Evolutionary conservation across 2,888 invertebrate genomes (phyloP).

Genomic region (Kryphioiulus occultus): DNA sequence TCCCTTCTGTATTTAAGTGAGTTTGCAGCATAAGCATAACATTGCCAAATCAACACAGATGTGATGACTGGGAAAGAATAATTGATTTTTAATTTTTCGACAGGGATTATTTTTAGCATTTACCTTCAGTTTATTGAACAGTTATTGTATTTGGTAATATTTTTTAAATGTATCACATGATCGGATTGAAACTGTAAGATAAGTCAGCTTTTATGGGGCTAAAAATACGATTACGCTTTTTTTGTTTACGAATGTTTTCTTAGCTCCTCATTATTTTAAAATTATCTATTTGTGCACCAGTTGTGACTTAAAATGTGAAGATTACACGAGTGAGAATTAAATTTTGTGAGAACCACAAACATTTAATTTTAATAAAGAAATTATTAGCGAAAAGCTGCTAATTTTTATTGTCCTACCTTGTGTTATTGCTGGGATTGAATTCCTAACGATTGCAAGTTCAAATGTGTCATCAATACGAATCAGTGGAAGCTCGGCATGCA

Average conservation of each 20-base stretch:
- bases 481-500: background rate
- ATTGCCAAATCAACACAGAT: too few species aligned
- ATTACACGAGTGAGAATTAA: background rate
- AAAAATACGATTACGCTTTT: background rate
- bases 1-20: too few species aligned
- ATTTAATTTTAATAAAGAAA: background rate
- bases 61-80: too few species aligned
- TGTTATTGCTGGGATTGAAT: background rate
- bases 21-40: too few species aligned
- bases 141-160: background rate
- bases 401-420: background rate
- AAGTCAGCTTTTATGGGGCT: background rate
- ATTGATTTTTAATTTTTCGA: too few species aligned
- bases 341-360: background rate
- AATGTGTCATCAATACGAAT: background rate
- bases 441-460: background rate
- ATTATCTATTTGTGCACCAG: background rate
- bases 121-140: too few species aligned
- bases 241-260: background rate
- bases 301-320: background rate
- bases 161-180: too few species aligned
- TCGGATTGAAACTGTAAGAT: too few species aligned
- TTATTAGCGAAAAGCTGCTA: background rate
- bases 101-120: too few species aligned
- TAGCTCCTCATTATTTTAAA: background rate